Evolutionary conservation across 2,888 invertebrate species (phyloP).

Genomic region (Tenthredo scrophulariae): DNA sequence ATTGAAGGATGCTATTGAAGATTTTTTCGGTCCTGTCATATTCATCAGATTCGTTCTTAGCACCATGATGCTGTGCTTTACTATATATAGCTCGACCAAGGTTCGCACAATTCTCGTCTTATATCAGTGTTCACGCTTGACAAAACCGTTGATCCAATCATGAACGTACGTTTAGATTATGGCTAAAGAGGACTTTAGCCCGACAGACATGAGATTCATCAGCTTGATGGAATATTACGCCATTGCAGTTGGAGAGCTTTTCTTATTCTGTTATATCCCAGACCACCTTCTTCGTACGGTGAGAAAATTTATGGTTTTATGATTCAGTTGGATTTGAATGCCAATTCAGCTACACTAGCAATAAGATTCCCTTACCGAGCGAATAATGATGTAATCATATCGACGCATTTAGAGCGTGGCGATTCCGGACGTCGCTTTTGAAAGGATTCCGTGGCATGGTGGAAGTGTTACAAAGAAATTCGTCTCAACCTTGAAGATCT

Average conservation of each 20-base stretch:
- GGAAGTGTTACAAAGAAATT: slow-evolving; percentile 33
- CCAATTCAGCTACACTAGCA: neutral
- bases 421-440: slow-evolving; percentile 10
- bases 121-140: neutral
- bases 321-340: neutral
- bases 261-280: slow-evolving; percentile 16
- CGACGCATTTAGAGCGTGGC: neutral
- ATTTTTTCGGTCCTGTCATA: slow-evolving; percentile 30
- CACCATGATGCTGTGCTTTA: slow-evolving; percentile 44
- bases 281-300: slow-evolving; percentile 25
- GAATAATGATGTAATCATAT: neutral
- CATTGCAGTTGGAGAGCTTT: neutral
- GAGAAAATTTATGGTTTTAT: neutral
- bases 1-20: neutral
- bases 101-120: slow-evolving; percentile 12
- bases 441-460: slow-evolving; percentile 31
- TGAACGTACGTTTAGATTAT: slow-evolving; percentile 1
- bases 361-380: neutral
- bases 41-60: slow-evolving; percentile 16
- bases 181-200: slow-evolving; percentile 9
- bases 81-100: slow-evolving; percentile 41
- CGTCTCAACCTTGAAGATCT: slow-evolving; percentile 31
- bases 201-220: slow-evolving; percentile 26
- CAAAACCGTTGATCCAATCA: neutral
- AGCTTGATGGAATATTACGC: slow-evolving; percentile 35